Percentiles rank a stretch among this genome's conserved stretches.
These are phyloP conservation scores for Bombus waltoni DNA, from an alignment of 1,140 invertebrate genomes.

Conservation along the genomic window DNA sequence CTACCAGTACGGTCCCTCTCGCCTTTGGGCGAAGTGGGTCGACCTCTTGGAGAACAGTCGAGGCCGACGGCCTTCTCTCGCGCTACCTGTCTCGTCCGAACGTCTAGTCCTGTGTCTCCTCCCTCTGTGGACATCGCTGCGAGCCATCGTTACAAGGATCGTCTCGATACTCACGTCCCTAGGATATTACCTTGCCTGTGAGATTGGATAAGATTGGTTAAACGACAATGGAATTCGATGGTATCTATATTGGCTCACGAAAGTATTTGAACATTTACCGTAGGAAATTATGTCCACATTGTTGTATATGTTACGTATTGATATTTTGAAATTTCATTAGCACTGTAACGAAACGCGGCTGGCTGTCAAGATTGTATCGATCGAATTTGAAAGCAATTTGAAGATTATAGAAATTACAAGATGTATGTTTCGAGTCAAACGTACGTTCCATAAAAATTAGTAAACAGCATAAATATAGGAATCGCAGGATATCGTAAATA, in stretches of 20 bases:
- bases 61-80: conserved; percentile 74
- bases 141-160: neutral
- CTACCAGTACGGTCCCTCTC: conserved; percentile 74
- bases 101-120: conserved; percentile 63
- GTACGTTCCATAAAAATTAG: no score
- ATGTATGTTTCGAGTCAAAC: no score
- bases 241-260: neutral
- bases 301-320: neutral
- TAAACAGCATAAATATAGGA: no score
- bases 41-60: conserved; percentile 72
- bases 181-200: neutral
- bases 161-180: neutral
- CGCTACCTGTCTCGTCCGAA: conserved; percentile 33
- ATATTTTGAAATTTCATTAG: no score
- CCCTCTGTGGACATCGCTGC: conserved; percentile 35
- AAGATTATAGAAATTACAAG: no score
- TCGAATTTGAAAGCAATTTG: no score
- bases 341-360: no score
- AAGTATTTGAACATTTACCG: no score
- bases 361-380: no score
- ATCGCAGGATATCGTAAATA: no score
- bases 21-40: conserved; percentile 78
- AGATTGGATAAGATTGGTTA: neutral
- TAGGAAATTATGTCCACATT: neutral
- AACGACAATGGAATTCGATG: neutral